A percentile compares a stretch with the other conserved stretches of the same genome.
These are phyloP conservation scores for Phalacrocorax pelagicus DNA, from an alignment of 2,113 vertebrate genomes.

Conservation along the genomic window DNA sequence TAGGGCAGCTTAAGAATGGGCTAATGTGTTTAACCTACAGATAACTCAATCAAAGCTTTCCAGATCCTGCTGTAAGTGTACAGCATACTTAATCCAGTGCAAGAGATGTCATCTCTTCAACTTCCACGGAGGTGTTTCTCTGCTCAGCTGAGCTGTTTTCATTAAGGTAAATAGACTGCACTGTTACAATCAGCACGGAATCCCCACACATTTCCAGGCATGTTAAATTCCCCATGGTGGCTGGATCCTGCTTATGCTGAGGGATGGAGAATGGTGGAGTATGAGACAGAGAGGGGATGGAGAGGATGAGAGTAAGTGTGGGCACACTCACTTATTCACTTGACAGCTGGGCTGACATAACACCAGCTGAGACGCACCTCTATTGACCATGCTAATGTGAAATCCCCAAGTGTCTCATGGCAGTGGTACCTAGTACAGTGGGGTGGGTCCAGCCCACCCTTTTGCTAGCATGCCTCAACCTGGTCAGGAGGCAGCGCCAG, in stretches of 20 bases:
- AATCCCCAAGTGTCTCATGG: neutral
- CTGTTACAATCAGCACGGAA: neutral
- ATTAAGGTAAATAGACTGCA: neutral
- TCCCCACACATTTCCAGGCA: neutral
- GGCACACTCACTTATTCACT: neutral
- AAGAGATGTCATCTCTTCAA: neutral
- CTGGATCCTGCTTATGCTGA: neutral
- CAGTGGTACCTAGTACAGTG: neutral
- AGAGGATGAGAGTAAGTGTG: neutral
- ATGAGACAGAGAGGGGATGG: neutral
- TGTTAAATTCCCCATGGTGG: neutral
- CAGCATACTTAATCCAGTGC: neutral
- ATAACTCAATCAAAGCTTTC: neutral
- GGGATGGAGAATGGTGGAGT: neutral
- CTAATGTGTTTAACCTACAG: neutral
- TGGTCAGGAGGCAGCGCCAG: fast-evolving
- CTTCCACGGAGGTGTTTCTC: neutral
- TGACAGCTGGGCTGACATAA: neutral
- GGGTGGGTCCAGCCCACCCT: neutral
- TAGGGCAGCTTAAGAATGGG: neutral
- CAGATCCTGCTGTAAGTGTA: neutral
- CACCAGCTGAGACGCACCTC: neutral
- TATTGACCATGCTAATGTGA: neutral
- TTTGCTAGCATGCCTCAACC: neutral
- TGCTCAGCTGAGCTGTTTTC: neutral